Evolutionary conservation across 2,888 invertebrate species (phyloP).

Genomic region (Pseudolycoriella hygida): DNA sequence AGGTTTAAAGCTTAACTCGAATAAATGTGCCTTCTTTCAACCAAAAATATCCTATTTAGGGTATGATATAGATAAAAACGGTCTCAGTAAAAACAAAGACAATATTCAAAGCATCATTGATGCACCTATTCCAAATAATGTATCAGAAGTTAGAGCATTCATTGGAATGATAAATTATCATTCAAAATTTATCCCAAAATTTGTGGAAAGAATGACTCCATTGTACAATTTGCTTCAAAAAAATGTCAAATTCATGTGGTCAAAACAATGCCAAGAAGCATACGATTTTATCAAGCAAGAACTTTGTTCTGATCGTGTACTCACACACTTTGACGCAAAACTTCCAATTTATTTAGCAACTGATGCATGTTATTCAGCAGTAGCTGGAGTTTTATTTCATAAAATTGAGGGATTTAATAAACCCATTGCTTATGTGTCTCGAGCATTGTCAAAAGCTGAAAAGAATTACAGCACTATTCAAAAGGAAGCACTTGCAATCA

Average conservation of each 20-base stretch:
- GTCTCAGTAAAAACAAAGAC: conserved; percentile 14
- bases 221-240: too few species aligned
- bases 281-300: conserved; percentile 15
- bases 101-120: too few species aligned
- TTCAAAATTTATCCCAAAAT: conserved; percentile 17
- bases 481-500: conserved; percentile 19
- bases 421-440: conserved; percentile 22
- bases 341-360: conserved; percentile 15
- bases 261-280: conserved; percentile 6
- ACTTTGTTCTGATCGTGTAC: conserved; percentile 13
- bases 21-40: conserved; percentile 14
- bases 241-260: conserved; percentile 3
- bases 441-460: conserved; percentile 16
- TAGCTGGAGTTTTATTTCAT: too few species aligned
- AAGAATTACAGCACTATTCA: conserved; percentile 16
- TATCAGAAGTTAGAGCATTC: conserved; percentile 15
- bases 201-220: too few species aligned
- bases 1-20: conserved; percentile 13
- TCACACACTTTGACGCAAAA: conserved; percentile 16
- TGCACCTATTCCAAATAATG: conserved; percentile 12
- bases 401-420: conserved; percentile 20
- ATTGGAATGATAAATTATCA: conserved; percentile 21
- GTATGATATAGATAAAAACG: conserved; percentile 13
- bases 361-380: too few species aligned
- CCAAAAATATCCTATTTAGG: conserved; percentile 8